phyloP scores from a whole-genome alignment of 2,888 invertebrate species.

The Eupithecia dodoneata region DNA sequence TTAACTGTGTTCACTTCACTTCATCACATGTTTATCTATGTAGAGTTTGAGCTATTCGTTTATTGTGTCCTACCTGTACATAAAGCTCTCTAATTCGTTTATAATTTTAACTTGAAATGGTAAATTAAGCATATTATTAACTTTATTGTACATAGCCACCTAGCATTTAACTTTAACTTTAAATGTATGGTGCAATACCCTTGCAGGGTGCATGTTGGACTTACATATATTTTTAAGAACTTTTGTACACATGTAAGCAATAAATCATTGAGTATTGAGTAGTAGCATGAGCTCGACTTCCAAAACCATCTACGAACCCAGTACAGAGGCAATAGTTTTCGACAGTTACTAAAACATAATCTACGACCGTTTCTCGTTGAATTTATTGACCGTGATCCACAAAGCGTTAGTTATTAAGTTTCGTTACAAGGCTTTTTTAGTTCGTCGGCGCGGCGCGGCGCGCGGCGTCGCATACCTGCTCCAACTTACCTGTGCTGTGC shows the following conservation, averaged over 20 bases:
- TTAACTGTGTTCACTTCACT: background rate
- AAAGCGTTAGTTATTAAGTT: conserved; percentile 72
- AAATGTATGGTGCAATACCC: too few relatives aligned
- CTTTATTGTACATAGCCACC: too few relatives aligned
- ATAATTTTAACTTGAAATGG: too few relatives aligned
- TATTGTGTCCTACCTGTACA: too few relatives aligned
- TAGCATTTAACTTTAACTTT: too few relatives aligned
- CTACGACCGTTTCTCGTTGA: conserved; percentile 25
- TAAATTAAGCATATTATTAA: too few relatives aligned
- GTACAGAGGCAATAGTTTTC: background rate
- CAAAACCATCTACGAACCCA: background rate
- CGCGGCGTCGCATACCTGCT: conserved; percentile 70
- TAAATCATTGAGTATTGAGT: too few relatives aligned
- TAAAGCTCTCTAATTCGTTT: too few relatives aligned
- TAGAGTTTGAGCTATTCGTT: background rate
- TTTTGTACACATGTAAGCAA: too few relatives aligned
- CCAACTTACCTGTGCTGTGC: conserved; percentile 78
- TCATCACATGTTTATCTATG: background rate
- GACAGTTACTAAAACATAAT: conserved; percentile 9
- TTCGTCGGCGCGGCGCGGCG: conserved; percentile 35
- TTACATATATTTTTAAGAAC: too few relatives aligned
- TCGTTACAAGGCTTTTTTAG: conserved; percentile 73
- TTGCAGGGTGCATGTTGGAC: too few relatives aligned
- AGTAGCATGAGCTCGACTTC: background rate
- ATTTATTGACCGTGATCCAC: conserved; percentile 55